Conservation (phyloP, 2,888 invertebrate species). For the Nomada hirtipes region DNA sequence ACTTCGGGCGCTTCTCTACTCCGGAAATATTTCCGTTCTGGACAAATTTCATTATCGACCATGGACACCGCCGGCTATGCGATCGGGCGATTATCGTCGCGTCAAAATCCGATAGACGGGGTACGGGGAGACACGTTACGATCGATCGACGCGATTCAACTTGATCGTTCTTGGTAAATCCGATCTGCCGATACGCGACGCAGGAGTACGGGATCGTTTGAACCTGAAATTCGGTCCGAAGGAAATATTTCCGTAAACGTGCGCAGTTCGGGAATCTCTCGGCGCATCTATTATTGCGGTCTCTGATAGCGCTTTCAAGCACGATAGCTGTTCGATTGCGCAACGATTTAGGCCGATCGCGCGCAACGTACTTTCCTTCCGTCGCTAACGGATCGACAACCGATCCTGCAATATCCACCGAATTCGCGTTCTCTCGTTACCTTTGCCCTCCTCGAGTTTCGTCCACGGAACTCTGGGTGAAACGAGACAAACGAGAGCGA, state of each 20-base stretch:
- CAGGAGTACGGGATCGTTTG: background rate
- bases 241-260: constrained; percentile 27
- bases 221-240: background rate
- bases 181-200: background rate
- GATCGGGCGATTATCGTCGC: no score
- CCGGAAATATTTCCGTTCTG: constrained; percentile 48
- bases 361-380: constrained; percentile 48
- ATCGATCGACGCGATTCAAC: background rate
- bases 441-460: background rate
- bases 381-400: constrained; percentile 55
- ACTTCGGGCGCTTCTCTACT: constrained; percentile 45
- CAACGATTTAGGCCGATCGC: constrained; percentile 64
- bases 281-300: constrained; percentile 53
- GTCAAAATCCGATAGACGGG: no score
- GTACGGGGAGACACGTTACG: no score
- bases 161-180: background rate
- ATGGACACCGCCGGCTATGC: background rate
- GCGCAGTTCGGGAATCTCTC: constrained; percentile 42
- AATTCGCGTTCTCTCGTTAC: constrained; percentile 28
- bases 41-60: constrained; percentile 9
- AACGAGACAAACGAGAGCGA: constrained; percentile 20
- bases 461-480: background rate
- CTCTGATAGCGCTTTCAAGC: constrained; percentile 62
- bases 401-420: constrained; percentile 15
- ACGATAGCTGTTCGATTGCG: constrained; percentile 63